These are phyloP conservation scores for Drosophila varians DNA, from an alignment of 1,140 invertebrate genomes.

Conservation along the genomic window DNA sequence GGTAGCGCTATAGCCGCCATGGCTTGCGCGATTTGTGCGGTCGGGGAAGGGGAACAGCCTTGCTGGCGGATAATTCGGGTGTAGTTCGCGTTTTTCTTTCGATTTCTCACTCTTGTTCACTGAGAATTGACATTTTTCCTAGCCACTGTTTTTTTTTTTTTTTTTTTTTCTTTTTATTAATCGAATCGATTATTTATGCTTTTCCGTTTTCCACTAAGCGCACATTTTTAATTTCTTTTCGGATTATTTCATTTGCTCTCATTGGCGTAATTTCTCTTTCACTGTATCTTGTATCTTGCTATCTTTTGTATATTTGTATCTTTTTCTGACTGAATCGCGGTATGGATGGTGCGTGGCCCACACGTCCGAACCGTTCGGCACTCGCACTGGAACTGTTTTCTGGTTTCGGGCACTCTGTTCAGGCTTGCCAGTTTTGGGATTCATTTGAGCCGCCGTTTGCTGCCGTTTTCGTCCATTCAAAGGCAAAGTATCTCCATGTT, in stretches of 20 bases:
- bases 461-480: background rate
- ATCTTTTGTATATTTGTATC: conserved; percentile 31
- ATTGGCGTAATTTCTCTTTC: conserved; percentile 32
- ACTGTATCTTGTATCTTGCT: conserved; percentile 20
- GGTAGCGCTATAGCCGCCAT: conserved; percentile 32
- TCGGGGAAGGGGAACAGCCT: conserved; percentile 1
- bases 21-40: conserved; percentile 1
- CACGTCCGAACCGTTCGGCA: conserved; percentile 76
- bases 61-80: background rate
- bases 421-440: conserved; percentile 1
- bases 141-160: conserved; percentile 4
- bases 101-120: conserved; percentile 50
- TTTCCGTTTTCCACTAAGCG: conserved; percentile 38
- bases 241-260: conserved; percentile 6
- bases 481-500: conserved; percentile 18
- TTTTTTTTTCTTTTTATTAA: background rate
- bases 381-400: conserved; percentile 78
- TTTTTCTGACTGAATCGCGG: conserved; percentile 26
- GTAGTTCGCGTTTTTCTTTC: conserved; percentile 19
- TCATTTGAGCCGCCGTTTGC: background rate
- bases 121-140: conserved; percentile 60
- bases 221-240: conserved; percentile 38
- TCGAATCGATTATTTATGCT: background rate
- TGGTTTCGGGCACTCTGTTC: background rate
- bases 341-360: conserved; percentile 59